Evolutionary conservation across 2,797 vertebrate genomes (phyloP).

Genomic region (Oreochromis grahami): DNA sequence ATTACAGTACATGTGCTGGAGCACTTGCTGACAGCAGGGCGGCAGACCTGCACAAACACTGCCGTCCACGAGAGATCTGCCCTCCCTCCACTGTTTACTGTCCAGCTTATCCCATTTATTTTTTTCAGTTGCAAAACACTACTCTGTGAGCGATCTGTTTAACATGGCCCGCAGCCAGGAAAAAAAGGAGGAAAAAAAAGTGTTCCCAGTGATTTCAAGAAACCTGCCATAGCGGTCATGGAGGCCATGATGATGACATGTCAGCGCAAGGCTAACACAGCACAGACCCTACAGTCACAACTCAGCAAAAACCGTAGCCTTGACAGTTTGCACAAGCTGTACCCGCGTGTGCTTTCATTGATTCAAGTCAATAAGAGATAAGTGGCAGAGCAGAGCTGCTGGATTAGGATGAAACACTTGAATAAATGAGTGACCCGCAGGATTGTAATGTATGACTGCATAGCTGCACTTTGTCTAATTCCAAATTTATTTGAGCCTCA

Average conservation of each 20-base stretch:
- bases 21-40: neutral
- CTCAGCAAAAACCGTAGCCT: constrained; percentile 52
- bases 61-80: constrained; percentile 16
- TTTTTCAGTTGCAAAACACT: constrained; percentile 61
- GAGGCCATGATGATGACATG: constrained; percentile 67
- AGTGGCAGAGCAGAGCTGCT: constrained; percentile 1
- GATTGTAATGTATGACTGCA: neutral
- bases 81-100: constrained; percentile 52
- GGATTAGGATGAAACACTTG: constrained; percentile 24
- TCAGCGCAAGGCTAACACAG: constrained; percentile 58
- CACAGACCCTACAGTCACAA: constrained; percentile 38
- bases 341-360: constrained; percentile 20
- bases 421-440: constrained; percentile 17
- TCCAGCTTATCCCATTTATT: constrained; percentile 61
- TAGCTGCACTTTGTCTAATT: constrained; percentile 25
- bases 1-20: neutral
- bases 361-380: constrained; percentile 39
- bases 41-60: neutral
- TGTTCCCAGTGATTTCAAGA: constrained; percentile 65
- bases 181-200: constrained; percentile 49
- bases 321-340: constrained; percentile 45
- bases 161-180: constrained; percentile 51
- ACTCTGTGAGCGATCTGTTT: constrained; percentile 60
- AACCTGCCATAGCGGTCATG: constrained; percentile 37
- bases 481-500: constrained; percentile 26